Base-by-base conservation (phyloP, 2,888 invertebrate genomes). In the Tupiocoris notatus region DNA sequence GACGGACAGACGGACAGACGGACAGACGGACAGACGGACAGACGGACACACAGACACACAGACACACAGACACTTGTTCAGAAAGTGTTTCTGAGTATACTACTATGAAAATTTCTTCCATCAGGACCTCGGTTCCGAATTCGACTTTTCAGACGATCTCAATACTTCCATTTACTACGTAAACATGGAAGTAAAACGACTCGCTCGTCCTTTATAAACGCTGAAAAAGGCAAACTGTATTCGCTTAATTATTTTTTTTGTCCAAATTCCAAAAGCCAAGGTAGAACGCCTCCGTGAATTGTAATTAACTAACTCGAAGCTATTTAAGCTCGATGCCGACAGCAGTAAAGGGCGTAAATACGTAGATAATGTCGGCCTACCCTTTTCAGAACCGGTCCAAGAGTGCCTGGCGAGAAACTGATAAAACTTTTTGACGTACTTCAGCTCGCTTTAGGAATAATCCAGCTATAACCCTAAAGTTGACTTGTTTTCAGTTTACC, bases 351-450 rank as follows among this genome's bases (percentile, higher is more conserved):
- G n/a, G 21, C 67, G 56, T 57, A 67, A 67, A 67, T 67, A 67
- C 57, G 6, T 39, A 3, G 3, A 12, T 7, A 39, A 39, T 39
- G 39, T 7, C 6, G 57, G 57, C 57, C 67, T 56, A 22, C 20
- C 56, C 67, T 20, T 6, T 54, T 22, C 22, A 12, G 57, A 1
- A 0, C 17, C 12, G 23, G 1, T 23, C 7, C 21, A 67, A 3
- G 23, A 20, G 67, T 20, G 67, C 56, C 67, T 67, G 67, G 54
- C 67, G 16, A 56, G n/a, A 56, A 12, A 56, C 16, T 67, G 67
- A 67, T 67, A 67, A 67, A 67, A 67, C 54, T 22, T 67, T 67
- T 67, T 67, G 67, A 67, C 67, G 21, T 57, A 67, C 39, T 21
- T 57, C 67, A 17, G 56, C 39, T 56, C 67, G 21, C 21, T 22